Evolutionary conservation across 2,797 vertebrate genomes (phyloP).

Genomic region (Mergus octosetaceus): DNA sequence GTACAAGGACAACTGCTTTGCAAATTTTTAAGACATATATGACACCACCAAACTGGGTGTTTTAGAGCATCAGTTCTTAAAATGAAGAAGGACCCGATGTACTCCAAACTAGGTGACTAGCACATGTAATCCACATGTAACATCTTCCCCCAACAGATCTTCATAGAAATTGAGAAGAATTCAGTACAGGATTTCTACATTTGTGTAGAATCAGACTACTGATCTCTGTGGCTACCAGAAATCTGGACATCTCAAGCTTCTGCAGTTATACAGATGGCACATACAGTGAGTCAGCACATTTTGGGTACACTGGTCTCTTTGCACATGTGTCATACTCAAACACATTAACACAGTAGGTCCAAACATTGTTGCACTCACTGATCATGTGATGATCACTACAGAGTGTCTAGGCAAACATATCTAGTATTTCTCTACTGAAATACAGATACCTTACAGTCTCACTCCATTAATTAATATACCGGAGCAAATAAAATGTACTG

Average conservation of each 20-base stretch:
- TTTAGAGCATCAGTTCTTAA: neutral
- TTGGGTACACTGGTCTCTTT: neutral
- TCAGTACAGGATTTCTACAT: neutral
- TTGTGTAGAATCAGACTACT: neutral
- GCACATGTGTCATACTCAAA: too few species aligned
- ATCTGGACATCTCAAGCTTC: too few species aligned
- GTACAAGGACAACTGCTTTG: neutral
- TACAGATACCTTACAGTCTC: neutral
- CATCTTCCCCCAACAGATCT: neutral
- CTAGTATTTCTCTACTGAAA: neutral
- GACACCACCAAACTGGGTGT: neutral
- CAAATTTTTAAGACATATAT: neutral
- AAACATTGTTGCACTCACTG: neutral
- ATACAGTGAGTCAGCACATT: too few species aligned
- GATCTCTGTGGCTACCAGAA: neutral
- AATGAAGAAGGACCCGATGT: neutral
- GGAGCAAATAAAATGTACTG: neutral
- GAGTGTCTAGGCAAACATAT: neutral
- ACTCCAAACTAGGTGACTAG: neutral
- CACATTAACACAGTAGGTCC: neutral
- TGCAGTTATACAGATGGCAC: rapidly evolving
- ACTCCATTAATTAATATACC: neutral
- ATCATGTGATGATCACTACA: neutral
- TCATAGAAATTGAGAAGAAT: neutral
- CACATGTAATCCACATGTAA: neutral